Evolutionary conservation across 2,113 vertebrate genomes (phyloP).

Genomic region (Scolopax mira): DNA sequence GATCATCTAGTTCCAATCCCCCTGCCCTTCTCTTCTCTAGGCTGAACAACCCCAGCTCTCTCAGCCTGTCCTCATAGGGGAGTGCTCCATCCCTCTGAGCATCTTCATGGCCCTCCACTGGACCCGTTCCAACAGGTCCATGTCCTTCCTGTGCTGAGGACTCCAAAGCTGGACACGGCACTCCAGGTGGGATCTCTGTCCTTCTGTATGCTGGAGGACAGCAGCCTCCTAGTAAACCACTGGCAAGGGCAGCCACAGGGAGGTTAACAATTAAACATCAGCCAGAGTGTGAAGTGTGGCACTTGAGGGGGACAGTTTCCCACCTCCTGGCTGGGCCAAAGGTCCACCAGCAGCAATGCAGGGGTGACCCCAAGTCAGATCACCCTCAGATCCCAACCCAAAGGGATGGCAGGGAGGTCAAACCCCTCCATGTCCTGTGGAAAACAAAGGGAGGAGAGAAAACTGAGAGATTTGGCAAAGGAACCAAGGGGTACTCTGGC

Average conservation of each 20-base stretch:
- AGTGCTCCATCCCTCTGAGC: too few species aligned
- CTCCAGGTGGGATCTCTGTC: too few species aligned
- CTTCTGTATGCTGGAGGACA: background rate
- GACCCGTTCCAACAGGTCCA: too few species aligned
- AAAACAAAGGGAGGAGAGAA: background rate
- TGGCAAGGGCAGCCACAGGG: accelerated
- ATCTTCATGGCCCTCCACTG: too few species aligned
- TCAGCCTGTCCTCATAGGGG: too few species aligned
- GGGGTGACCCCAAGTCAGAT: too few species aligned
- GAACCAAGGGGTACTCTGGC: background rate
- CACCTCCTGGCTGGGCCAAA: background rate
- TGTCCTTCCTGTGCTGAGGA: too few species aligned
- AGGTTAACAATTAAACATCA: accelerated
- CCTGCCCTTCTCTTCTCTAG: too few species aligned
- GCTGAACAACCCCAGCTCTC: too few species aligned
- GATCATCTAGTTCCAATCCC: too few species aligned
- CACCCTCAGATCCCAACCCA: background rate
- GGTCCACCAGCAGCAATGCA: accelerated
- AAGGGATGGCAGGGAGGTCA: background rate
- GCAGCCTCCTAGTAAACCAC: accelerated
- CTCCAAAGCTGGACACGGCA: too few species aligned
- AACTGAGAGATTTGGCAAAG: background rate
- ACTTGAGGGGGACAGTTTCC: accelerated
- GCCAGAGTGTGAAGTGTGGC: background rate
- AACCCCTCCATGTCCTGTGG: background rate